phyloP scores from a whole-genome alignment of 2,113 vertebrate genomes.

The Percina caprodes region DNA sequence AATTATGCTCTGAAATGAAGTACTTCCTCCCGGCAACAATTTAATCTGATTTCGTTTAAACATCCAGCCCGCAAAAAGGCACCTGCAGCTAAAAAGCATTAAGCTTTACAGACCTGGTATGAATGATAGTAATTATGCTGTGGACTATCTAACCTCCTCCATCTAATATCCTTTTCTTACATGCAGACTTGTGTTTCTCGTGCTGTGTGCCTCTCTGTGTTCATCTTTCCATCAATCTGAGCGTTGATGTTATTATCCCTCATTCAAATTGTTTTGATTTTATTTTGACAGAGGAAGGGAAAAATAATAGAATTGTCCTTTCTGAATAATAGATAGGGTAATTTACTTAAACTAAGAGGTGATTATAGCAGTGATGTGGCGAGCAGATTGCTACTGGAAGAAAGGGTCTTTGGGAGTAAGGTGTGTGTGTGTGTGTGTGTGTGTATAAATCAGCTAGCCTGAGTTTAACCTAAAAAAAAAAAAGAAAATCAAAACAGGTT shows the following conservation, averaged over 20 bases:
- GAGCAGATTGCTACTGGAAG: slow-evolving; percentile 18
- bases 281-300: slow-evolving; percentile 50
- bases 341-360: slow-evolving; percentile 54
- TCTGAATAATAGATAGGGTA: slow-evolving; percentile 64
- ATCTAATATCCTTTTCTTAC: slow-evolving; percentile 28
- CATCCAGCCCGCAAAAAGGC: slow-evolving; percentile 19
- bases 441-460: background rate
- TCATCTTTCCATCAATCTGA: slow-evolving; percentile 23
- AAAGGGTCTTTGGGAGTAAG: slow-evolving; percentile 2
- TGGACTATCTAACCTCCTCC: slow-evolving; percentile 28
- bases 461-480: background rate
- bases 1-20: slow-evolving; percentile 12
- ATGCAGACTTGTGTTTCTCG: slow-evolving; percentile 12
- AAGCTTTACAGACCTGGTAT: background rate
- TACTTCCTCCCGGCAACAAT: slow-evolving; percentile 23
- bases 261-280: slow-evolving; percentile 62
- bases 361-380: slow-evolving; percentile 44
- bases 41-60: slow-evolving; percentile 17
- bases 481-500: background rate
- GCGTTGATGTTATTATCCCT: slow-evolving; percentile 61
- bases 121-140: slow-evolving; percentile 30
- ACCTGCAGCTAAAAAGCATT: slow-evolving; percentile 49
- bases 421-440: background rate
- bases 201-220: background rate
- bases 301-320: slow-evolving; percentile 39